phyloP scores from a whole-genome alignment of 2,888 invertebrate genomes.

The Drosophila helvetica region DNA sequence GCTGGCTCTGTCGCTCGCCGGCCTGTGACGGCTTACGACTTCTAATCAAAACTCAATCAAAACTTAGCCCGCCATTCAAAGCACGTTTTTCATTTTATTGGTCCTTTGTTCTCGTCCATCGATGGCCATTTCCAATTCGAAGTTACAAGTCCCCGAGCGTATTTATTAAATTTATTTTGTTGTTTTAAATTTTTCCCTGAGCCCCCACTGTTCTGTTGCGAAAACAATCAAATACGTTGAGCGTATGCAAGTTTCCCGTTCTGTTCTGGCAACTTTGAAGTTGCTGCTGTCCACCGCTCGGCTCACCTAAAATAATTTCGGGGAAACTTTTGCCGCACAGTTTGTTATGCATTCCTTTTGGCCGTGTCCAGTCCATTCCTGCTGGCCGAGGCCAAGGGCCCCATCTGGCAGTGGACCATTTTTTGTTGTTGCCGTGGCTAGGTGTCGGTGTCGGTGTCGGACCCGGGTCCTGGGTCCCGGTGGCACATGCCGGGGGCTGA shows the following conservation, averaged over 20 bases:
- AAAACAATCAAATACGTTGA: conserved; percentile 44
- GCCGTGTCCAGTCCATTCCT: not conserved
- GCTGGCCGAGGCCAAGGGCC: conserved; percentile 16
- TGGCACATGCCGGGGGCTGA: conserved; percentile 24
- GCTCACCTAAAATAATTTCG: conserved; percentile 69
- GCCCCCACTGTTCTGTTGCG: conserved; percentile 4
- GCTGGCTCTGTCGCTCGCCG: not conserved
- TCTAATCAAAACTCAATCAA: conserved; percentile 61
- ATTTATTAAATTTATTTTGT: conserved; percentile 49
- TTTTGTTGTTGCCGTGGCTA: not conserved
- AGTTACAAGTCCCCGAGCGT: conserved; percentile 62
- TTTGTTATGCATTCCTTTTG: conserved; percentile 59
- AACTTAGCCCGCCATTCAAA: conserved; percentile 40
- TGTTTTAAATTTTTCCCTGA: conserved; percentile 19
- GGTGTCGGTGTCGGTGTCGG: conserved; percentile 22
- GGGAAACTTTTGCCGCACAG: conserved; percentile 62
- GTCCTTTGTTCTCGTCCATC: conserved; percentile 41
- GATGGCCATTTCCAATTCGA: conserved; percentile 60
- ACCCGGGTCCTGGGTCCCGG: conserved; percentile 42
- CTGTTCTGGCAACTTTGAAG: conserved; percentile 60
- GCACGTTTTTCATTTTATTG: conserved; percentile 35
- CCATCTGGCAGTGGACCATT: conserved; percentile 26
- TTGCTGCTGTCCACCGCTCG: conserved; percentile 40
- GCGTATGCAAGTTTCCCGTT: conserved; percentile 58
- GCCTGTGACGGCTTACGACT: conserved; percentile 36